Conservation (phyloP, 2,888 invertebrate genomes). For the Criorhina ranunculi region DNA sequence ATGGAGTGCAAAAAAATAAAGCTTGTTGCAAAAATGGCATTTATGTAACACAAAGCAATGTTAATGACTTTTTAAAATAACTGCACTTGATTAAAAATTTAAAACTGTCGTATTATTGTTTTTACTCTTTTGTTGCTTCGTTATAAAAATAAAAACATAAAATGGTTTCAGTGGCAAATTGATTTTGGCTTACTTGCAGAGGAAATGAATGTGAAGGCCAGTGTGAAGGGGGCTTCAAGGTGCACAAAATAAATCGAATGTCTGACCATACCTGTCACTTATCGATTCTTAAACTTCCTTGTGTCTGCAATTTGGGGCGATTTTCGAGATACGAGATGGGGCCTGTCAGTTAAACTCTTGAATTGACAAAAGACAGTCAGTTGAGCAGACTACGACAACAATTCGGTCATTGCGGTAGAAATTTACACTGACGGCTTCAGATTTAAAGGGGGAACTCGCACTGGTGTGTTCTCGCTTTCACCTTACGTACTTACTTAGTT, state of each 20-base stretch:
- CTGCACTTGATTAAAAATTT: neutral
- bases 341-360: too few species aligned
- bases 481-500: too few species aligned
- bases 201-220: slow-evolving; percentile 2
- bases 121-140: slow-evolving; percentile 1
- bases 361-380: too few species aligned
- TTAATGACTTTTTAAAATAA: slow-evolving; percentile 32
- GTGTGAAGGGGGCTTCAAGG: neutral
- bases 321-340: too few species aligned
- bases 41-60: slow-evolving; percentile 33
- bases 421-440: too few species aligned
- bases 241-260: too few species aligned
- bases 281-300: neutral
- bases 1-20: neutral
- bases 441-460: too few species aligned
- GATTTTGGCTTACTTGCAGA: slow-evolving; percentile 7
- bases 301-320: too few species aligned
- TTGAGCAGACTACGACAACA: too few species aligned
- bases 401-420: too few species aligned
- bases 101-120: neutral
- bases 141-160: neutral
- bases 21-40: slow-evolving; percentile 8
- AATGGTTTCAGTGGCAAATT: slow-evolving; percentile 13
- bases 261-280: neutral
- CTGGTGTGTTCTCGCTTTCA: too few species aligned